Evolutionary conservation across 2,888 invertebrate genomes (phyloP).

Genomic region (Hirtodrosophila cameraria): DNA sequence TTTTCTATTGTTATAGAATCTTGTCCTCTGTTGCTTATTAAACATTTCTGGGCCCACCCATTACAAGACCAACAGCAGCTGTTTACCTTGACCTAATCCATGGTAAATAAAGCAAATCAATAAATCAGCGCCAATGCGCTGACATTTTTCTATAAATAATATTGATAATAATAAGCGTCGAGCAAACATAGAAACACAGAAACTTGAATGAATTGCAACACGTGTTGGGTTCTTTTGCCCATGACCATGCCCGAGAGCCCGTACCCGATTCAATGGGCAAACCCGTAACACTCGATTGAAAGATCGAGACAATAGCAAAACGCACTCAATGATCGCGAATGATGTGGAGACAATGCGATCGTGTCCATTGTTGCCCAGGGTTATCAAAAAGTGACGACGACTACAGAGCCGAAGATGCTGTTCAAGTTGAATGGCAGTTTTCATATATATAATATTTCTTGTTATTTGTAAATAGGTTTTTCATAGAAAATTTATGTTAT

Average conservation of each 20-base stretch:
- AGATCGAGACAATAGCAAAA: slow-evolving; percentile 50
- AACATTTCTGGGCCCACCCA: background rate
- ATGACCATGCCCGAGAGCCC: slow-evolving; percentile 2
- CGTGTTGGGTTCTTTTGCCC: slow-evolving; percentile 61
- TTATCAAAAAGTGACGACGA: slow-evolving; percentile 49
- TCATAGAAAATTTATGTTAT: slow-evolving; percentile 61
- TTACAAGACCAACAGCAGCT: slow-evolving; percentile 26
- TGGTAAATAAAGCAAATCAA: slow-evolving; percentile 23
- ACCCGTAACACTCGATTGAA: slow-evolving; percentile 46
- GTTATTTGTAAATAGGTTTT: slow-evolving; percentile 56
- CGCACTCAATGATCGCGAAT: slow-evolving; percentile 63
- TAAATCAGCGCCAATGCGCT: slow-evolving; percentile 65
- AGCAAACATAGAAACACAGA: slow-evolving; percentile 17
- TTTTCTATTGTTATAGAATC: background rate
- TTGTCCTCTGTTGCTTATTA: background rate
- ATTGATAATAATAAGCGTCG: slow-evolving; percentile 48
- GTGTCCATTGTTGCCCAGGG: slow-evolving; percentile 54
- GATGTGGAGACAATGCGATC: slow-evolving; percentile 62
- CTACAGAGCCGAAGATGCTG: slow-evolving; percentile 10
- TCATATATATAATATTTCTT: slow-evolving; percentile 2
- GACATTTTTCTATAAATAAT: slow-evolving; percentile 64
- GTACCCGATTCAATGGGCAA: slow-evolving; percentile 61
- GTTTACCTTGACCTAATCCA: slow-evolving; percentile 64
- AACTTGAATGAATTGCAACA: slow-evolving; percentile 74
- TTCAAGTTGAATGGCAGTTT: slow-evolving; percentile 65